These are phyloP conservation scores for Geotrypetes seraphini DNA, from an alignment of 2,797 vertebrate genomes.

Conservation along the genomic window DNA sequence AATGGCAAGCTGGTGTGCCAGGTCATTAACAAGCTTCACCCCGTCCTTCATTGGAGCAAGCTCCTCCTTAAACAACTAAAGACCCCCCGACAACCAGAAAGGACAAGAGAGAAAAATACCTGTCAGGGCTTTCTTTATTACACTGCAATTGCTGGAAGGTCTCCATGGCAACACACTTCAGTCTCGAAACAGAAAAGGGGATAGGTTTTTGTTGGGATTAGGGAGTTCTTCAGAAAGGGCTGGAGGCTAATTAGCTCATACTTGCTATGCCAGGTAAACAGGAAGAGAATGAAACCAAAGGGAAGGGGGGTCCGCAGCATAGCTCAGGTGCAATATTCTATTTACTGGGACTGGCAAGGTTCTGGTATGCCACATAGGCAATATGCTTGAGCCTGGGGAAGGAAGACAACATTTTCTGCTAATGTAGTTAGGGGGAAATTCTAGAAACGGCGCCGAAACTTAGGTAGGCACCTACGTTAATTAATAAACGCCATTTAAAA, in stretches of 20 bases:
- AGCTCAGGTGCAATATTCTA: too few species aligned
- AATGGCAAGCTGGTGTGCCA: slow-evolving; percentile 91
- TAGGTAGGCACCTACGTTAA: too few species aligned
- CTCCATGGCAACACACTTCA: background rate
- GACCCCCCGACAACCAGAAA: background rate
- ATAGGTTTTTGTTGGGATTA: background rate
- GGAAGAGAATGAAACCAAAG: too few species aligned
- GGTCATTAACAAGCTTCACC: slow-evolving; percentile 86
- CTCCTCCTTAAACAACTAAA: slow-evolving; percentile 89
- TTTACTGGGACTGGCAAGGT: too few species aligned
- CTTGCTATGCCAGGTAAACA: too few species aligned
- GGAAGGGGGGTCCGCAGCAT: too few species aligned
- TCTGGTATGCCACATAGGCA: too few species aligned
- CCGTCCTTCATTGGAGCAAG: slow-evolving; percentile 84
- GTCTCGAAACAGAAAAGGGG: background rate
- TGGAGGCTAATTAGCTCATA: background rate
- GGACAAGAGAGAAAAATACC: background rate
- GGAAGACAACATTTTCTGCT: too few species aligned
- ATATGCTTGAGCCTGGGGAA: too few species aligned
- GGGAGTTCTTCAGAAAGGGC: rapidly evolving
- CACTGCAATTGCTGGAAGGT: background rate
- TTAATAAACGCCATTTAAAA: too few species aligned
- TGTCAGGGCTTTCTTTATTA: background rate
- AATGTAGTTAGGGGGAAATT: too few species aligned
- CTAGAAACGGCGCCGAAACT: too few species aligned